These are phyloP conservation scores for Patagioenas fasciata DNA, from an alignment of 2,113 vertebrate genomes.

Conservation along the genomic window DNA sequence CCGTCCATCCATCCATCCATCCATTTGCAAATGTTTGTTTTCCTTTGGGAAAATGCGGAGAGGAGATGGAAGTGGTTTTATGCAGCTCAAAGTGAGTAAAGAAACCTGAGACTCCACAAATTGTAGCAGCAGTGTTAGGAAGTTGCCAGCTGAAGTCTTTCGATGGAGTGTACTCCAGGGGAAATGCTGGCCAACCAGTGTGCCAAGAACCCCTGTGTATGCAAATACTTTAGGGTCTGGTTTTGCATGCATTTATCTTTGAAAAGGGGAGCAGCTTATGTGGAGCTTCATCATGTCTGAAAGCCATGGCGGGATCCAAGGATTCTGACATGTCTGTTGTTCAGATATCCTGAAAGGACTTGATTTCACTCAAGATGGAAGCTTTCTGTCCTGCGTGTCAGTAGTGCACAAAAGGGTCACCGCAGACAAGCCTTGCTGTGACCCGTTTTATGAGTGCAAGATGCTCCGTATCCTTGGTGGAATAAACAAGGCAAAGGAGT, in stretches of 20 bases:
- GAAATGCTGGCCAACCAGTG: background rate
- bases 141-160: background rate
- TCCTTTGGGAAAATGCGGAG: background rate
- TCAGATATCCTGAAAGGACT: background rate
- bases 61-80: background rate
- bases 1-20: too few species aligned
- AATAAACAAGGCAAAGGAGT: background rate
- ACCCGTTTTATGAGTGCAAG: background rate
- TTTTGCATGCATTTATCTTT: background rate
- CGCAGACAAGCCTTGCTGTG: background rate
- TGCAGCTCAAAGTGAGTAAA: background rate
- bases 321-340: background rate
- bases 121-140: background rate
- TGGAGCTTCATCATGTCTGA: background rate
- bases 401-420: background rate
- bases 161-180: rapidly evolving
- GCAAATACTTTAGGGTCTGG: background rate
- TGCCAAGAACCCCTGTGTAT: background rate
- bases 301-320: background rate
- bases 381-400: background rate
- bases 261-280: background rate
- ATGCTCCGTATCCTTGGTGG: background rate
- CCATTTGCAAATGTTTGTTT: background rate
- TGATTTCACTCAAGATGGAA: background rate
- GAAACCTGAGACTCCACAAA: background rate